Evolutionary conservation across 1,140 invertebrate genomes (phyloP).

Genomic region (Stegodyphus dumicola): DNA sequence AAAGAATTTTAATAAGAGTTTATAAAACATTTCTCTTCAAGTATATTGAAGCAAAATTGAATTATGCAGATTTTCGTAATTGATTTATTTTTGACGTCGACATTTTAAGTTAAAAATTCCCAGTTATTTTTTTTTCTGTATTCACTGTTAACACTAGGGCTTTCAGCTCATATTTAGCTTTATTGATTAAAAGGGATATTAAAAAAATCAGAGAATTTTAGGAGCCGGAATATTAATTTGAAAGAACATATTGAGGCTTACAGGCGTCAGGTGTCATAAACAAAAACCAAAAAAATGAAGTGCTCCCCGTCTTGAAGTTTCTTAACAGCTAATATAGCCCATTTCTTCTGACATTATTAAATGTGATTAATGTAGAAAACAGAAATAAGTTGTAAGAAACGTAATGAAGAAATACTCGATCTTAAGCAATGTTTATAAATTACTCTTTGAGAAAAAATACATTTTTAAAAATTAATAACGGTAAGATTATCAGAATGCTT

Average conservation of each 20-base stretch:
- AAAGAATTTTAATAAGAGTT: too few relatives aligned
- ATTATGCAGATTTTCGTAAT: slow-evolving; percentile 12
- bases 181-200: slow-evolving; percentile 2
- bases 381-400: too few relatives aligned
- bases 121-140: background rate
- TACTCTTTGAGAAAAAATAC: too few relatives aligned
- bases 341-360: too few relatives aligned
- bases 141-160: background rate
- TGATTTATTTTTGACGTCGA: background rate
- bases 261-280: slow-evolving; percentile 27
- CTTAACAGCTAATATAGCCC: background rate
- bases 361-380: too few relatives aligned
- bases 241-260: background rate
- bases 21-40: too few relatives aligned
- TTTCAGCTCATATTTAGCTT: background rate
- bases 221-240: background rate
- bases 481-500: too few relatives aligned
- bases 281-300: slow-evolving; percentile 1
- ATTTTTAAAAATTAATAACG: too few relatives aligned
- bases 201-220: background rate
- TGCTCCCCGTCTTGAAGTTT: background rate
- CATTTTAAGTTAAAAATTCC: background rate
- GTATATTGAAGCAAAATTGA: background rate
- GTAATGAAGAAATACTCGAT: too few relatives aligned
- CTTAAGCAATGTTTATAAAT: too few relatives aligned